These are phyloP conservation scores for Agrochola lota DNA, from an alignment of 2,888 invertebrate genomes.

Conservation along the genomic window DNA sequence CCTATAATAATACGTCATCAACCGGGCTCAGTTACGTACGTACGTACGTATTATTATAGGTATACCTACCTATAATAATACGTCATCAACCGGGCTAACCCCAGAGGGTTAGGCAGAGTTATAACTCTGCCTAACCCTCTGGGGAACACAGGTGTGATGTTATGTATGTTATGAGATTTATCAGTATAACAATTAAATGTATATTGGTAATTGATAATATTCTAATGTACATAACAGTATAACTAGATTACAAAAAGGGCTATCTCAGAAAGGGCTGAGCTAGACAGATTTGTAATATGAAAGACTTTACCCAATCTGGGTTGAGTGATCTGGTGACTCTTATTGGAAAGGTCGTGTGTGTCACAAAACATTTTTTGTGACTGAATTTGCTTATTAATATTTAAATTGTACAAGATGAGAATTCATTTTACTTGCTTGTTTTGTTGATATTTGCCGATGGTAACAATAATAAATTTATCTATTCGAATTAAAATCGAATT, in stretches of 20 bases:
- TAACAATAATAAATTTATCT: background rate
- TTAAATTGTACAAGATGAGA: conserved; percentile 26
- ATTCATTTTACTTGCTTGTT: background rate
- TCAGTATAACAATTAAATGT: too few species aligned
- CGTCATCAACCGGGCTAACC: too few species aligned
- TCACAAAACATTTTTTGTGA: conserved; percentile 29
- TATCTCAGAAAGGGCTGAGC: conserved; percentile 11
- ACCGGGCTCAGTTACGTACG: too few species aligned
- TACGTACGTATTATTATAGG: too few species aligned
- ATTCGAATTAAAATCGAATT: background rate
- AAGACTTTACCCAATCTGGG: conserved; percentile 43
- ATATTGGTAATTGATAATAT: too few species aligned
- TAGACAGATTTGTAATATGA: conserved; percentile 26
- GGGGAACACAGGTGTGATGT: background rate
- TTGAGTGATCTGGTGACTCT: conserved; percentile 49
- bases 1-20: too few species aligned
- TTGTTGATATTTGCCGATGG: background rate
- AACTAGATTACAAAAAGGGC: conserved; percentile 34
- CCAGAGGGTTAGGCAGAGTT: too few species aligned
- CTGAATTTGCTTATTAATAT: conserved; percentile 31
- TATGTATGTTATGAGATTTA: conserved; percentile 34
- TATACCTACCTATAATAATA: too few species aligned
- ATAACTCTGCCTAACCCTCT: background rate
- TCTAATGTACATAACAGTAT: too few species aligned
- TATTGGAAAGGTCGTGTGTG: conserved; percentile 38